phyloP scores from a whole-genome alignment of 2,113 vertebrate genomes.

The Balaenoptera acutorostrata region DNA sequence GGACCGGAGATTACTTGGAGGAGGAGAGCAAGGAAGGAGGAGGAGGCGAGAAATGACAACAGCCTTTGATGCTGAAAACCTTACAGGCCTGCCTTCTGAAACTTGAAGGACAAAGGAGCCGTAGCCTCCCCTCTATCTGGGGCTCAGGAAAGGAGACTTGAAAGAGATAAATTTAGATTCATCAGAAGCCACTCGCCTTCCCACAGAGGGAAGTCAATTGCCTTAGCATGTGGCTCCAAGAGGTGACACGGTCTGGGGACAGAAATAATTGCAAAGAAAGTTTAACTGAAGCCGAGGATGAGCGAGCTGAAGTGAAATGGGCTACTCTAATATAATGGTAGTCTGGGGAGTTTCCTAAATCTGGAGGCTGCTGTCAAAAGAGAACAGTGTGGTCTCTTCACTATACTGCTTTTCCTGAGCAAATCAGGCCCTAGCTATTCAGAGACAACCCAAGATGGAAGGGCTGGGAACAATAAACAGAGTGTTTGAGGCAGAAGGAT shows the following conservation, averaged over 20 bases:
- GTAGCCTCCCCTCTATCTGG: neutral
- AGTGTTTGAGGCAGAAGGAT: neutral
- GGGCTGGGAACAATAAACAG: neutral
- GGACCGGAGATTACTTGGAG: neutral
- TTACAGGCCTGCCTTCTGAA: conserved; percentile 6
- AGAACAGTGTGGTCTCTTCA: neutral
- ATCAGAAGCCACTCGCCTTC: neutral
- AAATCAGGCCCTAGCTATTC: neutral
- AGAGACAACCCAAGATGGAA: neutral
- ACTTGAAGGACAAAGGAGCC: neutral
- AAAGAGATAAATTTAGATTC: conserved; percentile 7
- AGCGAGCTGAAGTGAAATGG: neutral
- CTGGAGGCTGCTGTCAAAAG: neutral
- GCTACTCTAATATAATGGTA: neutral
- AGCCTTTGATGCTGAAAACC: conserved; percentile 4
- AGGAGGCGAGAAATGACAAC: conserved; percentile 6
- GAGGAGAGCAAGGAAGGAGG: neutral
- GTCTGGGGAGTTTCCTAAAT: neutral
- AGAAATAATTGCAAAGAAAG: neutral
- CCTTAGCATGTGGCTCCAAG: neutral
- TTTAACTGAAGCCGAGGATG: neutral
- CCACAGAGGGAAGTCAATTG: neutral
- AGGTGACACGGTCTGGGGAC: neutral
- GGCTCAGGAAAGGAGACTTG: neutral
- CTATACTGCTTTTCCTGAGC: neutral